phyloP scores from a whole-genome alignment of 2,113 vertebrate genomes.

The Probosciger aterrimus region DNA sequence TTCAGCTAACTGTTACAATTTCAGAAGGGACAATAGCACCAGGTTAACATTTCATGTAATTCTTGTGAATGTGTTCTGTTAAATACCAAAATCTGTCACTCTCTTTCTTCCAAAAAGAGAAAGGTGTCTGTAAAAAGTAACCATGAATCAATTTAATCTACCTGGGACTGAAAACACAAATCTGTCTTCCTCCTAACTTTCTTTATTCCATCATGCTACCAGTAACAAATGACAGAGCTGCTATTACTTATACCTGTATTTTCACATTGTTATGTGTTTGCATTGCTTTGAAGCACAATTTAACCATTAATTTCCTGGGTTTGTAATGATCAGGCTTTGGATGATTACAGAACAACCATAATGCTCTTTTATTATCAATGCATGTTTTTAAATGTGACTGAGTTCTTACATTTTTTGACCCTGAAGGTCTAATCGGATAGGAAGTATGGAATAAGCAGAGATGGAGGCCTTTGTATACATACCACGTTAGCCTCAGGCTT shows the following conservation, averaged over 20 bases:
- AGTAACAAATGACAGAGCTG: neutral
- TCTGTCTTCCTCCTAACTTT: neutral
- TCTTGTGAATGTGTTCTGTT: neutral
- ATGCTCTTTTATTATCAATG: neutral
- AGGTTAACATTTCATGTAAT: neutral
- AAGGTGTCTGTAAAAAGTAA: neutral
- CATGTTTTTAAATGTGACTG: neutral
- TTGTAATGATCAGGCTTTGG: neutral
- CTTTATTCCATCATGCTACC: neutral
- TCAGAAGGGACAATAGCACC: neutral
- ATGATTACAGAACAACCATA: neutral
- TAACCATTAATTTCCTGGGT: neutral
- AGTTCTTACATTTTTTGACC: neutral
- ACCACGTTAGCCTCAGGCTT: neutral
- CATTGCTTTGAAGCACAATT: neutral
- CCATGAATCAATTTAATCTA: neutral
- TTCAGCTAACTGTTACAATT: neutral
- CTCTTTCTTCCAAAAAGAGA: neutral
- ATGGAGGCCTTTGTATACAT: neutral
- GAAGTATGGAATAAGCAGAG: neutral
- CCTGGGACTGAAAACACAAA: neutral
- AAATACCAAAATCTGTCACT: neutral
- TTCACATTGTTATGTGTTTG: neutral
- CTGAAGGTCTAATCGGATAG: neutral
- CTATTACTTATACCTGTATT: neutral